Conservation (phyloP, 2,113 vertebrate species). For the Geococcyx californianus region DNA sequence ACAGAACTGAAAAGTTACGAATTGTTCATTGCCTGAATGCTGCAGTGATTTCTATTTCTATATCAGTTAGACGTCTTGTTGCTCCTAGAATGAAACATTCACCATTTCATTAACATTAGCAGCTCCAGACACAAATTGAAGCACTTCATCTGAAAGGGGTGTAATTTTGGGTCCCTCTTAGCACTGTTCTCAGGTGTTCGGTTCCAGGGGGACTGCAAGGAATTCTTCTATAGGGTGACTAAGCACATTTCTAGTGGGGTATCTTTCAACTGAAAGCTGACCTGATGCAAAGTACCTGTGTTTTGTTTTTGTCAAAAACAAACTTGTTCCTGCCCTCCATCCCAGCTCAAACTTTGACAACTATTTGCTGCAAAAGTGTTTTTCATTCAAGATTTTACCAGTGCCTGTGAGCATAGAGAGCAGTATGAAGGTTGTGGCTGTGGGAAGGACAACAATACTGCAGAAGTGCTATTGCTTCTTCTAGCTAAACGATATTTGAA, state of each 20-base stretch:
- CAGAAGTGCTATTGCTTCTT: neutral
- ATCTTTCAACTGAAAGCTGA: neutral
- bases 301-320: neutral
- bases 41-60: neutral
- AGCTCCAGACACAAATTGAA: neutral
- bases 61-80: neutral
- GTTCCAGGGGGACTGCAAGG: neutral
- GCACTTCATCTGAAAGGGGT: neutral
- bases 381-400: neutral
- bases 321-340: neutral
- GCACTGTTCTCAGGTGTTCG: neutral
- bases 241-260: neutral
- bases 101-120: neutral
- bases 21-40: neutral
- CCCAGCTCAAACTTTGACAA: neutral
- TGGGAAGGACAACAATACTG: neutral
- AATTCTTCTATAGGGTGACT: neutral
- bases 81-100: neutral
- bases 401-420: neutral
- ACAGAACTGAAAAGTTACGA: neutral
- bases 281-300: neutral
- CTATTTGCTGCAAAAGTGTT: neutral
- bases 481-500: neutral
- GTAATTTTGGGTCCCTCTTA: neutral
- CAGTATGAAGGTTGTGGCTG: neutral